These are phyloP conservation scores for Alloplasta piceator DNA, from an alignment of 2,888 invertebrate species.

Conservation along the genomic window DNA sequence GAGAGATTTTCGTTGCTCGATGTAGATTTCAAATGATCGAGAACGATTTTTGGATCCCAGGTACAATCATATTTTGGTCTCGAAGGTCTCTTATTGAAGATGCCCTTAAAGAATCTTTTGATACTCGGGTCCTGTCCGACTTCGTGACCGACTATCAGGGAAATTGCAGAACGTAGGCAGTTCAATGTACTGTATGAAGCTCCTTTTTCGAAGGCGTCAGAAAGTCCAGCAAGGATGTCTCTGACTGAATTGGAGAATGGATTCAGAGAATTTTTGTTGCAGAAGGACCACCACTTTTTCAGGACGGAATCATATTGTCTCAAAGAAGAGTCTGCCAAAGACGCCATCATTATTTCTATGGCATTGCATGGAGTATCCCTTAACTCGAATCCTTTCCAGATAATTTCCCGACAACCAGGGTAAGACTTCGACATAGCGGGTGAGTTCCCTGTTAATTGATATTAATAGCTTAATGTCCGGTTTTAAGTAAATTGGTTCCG, in stretches of 20 bases:
- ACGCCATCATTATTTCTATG: neutral
- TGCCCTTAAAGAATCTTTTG: slow-evolving; percentile 66
- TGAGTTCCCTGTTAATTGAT: slow-evolving; percentile 27
- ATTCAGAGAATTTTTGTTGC: neutral
- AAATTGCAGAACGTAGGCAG: slow-evolving; percentile 5
- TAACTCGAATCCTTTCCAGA: slow-evolving; percentile 11
- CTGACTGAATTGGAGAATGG: neutral
- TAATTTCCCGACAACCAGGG: slow-evolving; percentile 36
- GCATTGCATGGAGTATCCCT: neutral
- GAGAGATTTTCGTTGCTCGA: neutral
- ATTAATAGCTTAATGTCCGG: slow-evolving; percentile 12
- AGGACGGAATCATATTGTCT: slow-evolving; percentile 9
- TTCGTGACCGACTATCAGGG: slow-evolving; percentile 32
- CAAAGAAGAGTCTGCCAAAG: slow-evolving; percentile 4
- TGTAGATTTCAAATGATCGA: slow-evolving; percentile 36
- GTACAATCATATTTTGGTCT: slow-evolving; percentile 65
- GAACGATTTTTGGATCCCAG: slow-evolving; percentile 66
- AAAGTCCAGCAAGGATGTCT: slow-evolving; percentile 33
- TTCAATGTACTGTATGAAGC: neutral
- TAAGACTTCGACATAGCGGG: slow-evolving; percentile 33
- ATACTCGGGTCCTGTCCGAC: slow-evolving; percentile 54
- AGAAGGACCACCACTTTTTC: slow-evolving; percentile 19
- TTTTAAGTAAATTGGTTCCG: slow-evolving; percentile 6
- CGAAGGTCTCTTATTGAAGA: slow-evolving; percentile 59
- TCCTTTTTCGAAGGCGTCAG: neutral